Conservation (phyloP, 2,888 invertebrate genomes). For the Conus canariensis region DNA sequence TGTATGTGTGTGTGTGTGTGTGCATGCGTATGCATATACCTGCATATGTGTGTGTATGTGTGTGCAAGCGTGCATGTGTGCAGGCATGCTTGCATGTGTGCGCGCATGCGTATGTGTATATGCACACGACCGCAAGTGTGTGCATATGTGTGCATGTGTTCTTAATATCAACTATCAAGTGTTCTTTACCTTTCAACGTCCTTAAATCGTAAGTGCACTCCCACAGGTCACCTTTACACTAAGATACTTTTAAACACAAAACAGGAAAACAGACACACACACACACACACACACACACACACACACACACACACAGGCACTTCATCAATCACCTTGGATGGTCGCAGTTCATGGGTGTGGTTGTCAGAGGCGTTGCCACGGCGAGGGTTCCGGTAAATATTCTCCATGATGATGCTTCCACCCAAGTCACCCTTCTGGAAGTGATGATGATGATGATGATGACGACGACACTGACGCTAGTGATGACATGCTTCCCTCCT, state of each 20-base stretch:
- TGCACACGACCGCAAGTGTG: too few species aligned
- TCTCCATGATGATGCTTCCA: background rate
- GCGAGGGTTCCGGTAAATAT: background rate
- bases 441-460: background rate
- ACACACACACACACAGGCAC: background rate
- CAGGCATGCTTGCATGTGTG: too few species aligned
- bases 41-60: too few species aligned
- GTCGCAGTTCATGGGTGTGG: constrained; percentile 38
- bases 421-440: constrained; percentile 11
- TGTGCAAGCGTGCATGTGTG: background rate
- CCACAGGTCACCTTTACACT: too few species aligned
- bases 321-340: constrained; percentile 25
- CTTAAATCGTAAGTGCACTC: too few species aligned
- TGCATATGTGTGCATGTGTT: too few species aligned
- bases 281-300: constrained; percentile 10
- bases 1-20: too few species aligned
- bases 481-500: background rate
- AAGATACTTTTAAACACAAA: too few species aligned
- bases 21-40: too few species aligned
- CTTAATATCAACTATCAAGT: too few species aligned
- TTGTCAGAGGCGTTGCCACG: background rate
- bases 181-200: too few species aligned
- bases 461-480: background rate
- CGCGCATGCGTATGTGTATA: too few species aligned
- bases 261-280: background rate